A percentile compares a stretch with the other conserved stretches of the same genome.
phyloP scores from a whole-genome alignment of 2,797 vertebrate genomes.

The Sciaenops ocellatus region DNA sequence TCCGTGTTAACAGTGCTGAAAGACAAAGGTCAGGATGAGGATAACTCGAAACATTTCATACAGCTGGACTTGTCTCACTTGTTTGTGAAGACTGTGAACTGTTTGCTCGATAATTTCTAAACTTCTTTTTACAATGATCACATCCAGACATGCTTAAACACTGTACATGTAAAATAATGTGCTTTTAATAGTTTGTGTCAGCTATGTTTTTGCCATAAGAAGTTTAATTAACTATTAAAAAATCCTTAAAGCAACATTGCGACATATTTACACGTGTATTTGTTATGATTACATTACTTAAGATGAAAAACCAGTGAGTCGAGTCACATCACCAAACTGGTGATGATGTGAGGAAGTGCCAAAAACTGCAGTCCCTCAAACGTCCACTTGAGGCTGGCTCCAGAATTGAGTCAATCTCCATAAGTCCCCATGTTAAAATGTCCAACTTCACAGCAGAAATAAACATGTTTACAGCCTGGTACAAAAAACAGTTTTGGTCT shows the following conservation, averaged over 20 bases:
- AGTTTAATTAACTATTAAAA: not conserved
- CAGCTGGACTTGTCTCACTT: slow-evolving; percentile 2
- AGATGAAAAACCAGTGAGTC: too few relatives aligned
- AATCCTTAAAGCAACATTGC: not conserved
- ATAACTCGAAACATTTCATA: not conserved
- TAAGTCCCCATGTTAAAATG: too few relatives aligned
- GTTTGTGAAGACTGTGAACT: not conserved
- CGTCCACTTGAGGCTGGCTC: too few relatives aligned
- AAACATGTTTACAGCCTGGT: too few relatives aligned
- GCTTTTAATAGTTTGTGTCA: not conserved
- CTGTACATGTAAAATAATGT: not conserved
- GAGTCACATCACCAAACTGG: not conserved
- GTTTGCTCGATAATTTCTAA: not conserved
- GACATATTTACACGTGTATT: too few relatives aligned
- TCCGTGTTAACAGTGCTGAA: not conserved
- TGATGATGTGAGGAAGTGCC: not conserved
- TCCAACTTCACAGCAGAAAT: too few relatives aligned
- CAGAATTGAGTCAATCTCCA: too few relatives aligned
- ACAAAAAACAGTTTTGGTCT: too few relatives aligned
- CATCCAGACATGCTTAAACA: not conserved
- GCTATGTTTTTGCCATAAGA: not conserved
- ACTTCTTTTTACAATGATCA: not conserved
- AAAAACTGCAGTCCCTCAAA: too few relatives aligned
- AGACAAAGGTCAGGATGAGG: slow-evolving; percentile 20
- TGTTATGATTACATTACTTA: too few relatives aligned